Base-by-base conservation (phyloP, 2,888 invertebrate species). In the Galerucella nymphaeae region DNA sequence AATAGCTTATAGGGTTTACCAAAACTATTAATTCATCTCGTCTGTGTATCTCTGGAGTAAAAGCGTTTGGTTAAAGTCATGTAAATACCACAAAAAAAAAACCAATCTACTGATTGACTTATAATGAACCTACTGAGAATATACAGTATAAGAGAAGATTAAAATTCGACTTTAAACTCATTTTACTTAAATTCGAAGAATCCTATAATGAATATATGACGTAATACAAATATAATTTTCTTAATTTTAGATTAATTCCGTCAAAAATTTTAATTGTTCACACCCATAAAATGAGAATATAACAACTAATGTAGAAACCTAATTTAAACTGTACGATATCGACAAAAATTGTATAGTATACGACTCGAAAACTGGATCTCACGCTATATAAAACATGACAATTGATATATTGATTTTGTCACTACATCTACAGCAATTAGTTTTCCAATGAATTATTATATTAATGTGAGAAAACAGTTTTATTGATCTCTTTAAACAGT, bases 351-450 rank as follows among this genome's bases (percentile, higher is more conserved):
- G 18, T 50, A 61, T 61, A 59, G 67, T 68, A 61, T 68, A 68
- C n/a, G 59, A 23, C 16, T 30, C 14, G 20, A 45, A 67, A 68
- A 68, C 59, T 57, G 59, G 67, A 68, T 59, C 48, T 53, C 50
- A 41, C 41, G 18, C 68, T 62, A 68, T 38, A 38, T 53, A 68
- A 41, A 68, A 53, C 62, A 68, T 41, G 62, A 68, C 68, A 68
- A 62, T 48, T 68, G 62, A 68, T 68, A 68, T 68, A 68, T 68
- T 68, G 38, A 18, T 18, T 68, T 68, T 62, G 68, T 68, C 62
- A 50, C 50, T 68, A 53, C 62, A 62, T 68, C 53, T 18, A 68
- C 50, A 38, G 48, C 68, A 62, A 61, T 68, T 68, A 68, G 61
- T 68, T 59, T 68, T 61, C 30, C 18, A 38, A 53, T 68, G 61